phyloP scores from a whole-genome alignment of 1,140 invertebrate species.

The Agraylea sexmaculata region DNA sequence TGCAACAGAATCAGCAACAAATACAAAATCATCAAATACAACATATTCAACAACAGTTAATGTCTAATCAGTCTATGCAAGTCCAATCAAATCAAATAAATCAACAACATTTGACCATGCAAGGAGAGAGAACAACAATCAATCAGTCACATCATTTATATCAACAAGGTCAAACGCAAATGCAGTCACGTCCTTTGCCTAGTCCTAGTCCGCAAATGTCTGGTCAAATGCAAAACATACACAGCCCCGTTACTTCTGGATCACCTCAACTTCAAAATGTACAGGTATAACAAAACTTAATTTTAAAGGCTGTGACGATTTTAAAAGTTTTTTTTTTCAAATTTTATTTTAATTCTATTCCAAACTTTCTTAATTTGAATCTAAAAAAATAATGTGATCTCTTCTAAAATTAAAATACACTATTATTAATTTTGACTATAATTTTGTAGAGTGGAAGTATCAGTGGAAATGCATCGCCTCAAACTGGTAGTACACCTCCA shows the following conservation, averaged over 20 bases:
- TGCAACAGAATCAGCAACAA: constrained; percentile 15
- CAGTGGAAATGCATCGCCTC: constrained; percentile 20
- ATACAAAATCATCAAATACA: constrained; percentile 18
- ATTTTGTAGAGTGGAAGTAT: constrained; percentile 28
- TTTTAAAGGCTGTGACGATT: too few relatives aligned
- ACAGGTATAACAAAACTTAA: constrained; percentile 16
- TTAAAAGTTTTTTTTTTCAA: too few relatives aligned
- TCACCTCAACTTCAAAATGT: constrained; percentile 38
- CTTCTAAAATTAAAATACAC: too few relatives aligned
- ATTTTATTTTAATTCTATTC: too few relatives aligned
- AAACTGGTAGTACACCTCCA: constrained; percentile 13
- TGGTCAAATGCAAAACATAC: constrained; percentile 36
- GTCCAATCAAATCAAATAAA: constrained; percentile 15
- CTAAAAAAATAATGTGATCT: too few relatives aligned
- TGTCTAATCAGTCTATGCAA: constrained; percentile 14
- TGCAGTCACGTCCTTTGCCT: constrained; percentile 27
- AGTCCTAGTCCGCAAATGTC: constrained; percentile 37
- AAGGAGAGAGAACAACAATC: constrained; percentile 26
- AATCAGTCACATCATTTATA: too few relatives aligned
- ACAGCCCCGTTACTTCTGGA: constrained; percentile 37
- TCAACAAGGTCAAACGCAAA: constrained; percentile 7
- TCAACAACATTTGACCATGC: constrained; percentile 25
- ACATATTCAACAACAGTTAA: constrained; percentile 18
- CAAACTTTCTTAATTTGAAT: too few relatives aligned
- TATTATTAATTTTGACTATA: constrained; percentile 2